Evolutionary conservation across 2,113 vertebrate species (phyloP).

Genomic region (Lynx canadensis): DNA sequence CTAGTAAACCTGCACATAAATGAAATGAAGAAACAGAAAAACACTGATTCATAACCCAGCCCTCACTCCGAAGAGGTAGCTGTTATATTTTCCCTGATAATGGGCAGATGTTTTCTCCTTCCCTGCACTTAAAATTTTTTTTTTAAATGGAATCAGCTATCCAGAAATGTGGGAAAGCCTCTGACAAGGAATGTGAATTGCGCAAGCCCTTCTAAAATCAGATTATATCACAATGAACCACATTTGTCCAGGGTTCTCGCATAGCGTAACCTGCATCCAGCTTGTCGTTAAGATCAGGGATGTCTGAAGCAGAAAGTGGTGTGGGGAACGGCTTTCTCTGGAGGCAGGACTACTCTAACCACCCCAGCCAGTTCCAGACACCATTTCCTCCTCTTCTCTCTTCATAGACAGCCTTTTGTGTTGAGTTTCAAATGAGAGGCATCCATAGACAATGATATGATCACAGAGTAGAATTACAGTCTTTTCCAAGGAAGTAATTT

Average conservation of each 20-base stretch:
- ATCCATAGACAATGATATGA: not conserved
- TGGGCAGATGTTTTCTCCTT: constrained; percentile 64
- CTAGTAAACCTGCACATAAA: constrained; percentile 74
- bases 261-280: not conserved
- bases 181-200: constrained; percentile 37
- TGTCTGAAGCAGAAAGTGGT: not conserved
- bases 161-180: constrained; percentile 50
- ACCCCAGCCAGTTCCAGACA: not conserved
- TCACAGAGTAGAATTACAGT: not conserved
- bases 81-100: constrained; percentile 46
- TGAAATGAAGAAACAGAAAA: constrained; percentile 66
- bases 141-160: constrained; percentile 3
- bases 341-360: not conserved
- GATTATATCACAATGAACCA: constrained; percentile 28
- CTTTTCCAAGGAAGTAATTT: not conserved
- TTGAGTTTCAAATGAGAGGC: not conserved
- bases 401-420: not conserved
- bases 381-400: not conserved
- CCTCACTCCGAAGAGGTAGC: constrained; percentile 31
- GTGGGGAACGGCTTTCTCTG: not conserved
- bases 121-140: constrained; percentile 3
- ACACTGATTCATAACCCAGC: constrained; percentile 65
- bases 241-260: not conserved
- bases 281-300: not conserved
- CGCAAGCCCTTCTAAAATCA: not conserved